Evolutionary conservation across 2,888 invertebrate species (phyloP).

Genomic region (Calephelis perditalis): DNA sequence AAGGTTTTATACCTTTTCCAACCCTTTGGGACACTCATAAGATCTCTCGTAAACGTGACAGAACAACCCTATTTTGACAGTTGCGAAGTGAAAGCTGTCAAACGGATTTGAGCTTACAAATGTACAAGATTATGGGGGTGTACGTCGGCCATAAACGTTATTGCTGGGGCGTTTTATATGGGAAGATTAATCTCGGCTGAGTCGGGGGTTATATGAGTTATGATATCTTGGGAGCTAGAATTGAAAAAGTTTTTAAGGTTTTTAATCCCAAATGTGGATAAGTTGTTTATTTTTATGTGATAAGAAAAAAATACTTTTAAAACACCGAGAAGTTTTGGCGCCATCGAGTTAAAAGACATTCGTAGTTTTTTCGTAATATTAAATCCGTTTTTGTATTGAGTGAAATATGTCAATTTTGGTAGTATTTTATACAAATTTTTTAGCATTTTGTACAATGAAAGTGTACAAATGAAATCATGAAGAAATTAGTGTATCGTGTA

Average conservation of each 20-base stretch:
- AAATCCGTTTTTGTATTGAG: too few relatives aligned
- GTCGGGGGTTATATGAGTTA: constrained; percentile 35
- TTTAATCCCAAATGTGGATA: neutral
- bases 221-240: constrained; percentile 16
- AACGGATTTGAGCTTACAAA: constrained; percentile 59
- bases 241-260: constrained; percentile 20
- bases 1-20: constrained; percentile 5
- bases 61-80: constrained; percentile 56
- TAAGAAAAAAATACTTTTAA: too few relatives aligned
- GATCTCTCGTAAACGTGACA: constrained; percentile 4
- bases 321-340: too few relatives aligned
- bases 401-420: too few relatives aligned
- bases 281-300: too few relatives aligned
- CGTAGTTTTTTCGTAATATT: too few relatives aligned
- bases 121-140: constrained; percentile 60
- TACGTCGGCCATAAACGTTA: constrained; percentile 54
- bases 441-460: too few relatives aligned
- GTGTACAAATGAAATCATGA: too few relatives aligned
- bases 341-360: too few relatives aligned
- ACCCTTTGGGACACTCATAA: constrained; percentile 7
- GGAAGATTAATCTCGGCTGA: constrained; percentile 56
- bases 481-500: too few relatives aligned
- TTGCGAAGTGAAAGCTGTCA: constrained; percentile 61
- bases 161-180: constrained; percentile 52
- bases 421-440: too few relatives aligned